phyloP scores from a whole-genome alignment of 2,797 vertebrate genomes.

The Premnoplex brunnescens region DNA sequence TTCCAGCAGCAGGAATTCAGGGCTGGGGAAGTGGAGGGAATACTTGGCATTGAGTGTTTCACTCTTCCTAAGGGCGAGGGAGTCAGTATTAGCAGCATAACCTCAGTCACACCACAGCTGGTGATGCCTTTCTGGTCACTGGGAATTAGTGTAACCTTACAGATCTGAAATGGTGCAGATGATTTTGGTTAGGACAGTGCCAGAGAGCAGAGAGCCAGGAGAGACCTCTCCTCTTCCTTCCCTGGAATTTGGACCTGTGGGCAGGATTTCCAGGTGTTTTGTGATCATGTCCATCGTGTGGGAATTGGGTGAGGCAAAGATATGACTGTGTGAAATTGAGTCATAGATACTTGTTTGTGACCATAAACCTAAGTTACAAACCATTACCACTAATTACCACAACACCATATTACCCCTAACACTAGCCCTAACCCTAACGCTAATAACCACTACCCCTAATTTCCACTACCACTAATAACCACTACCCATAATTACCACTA shows the following conservation, averaged over 20 bases:
- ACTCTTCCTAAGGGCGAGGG: neutral
- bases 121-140: neutral
- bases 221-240: rapidly evolving
- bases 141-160: neutral
- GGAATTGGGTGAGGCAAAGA: neutral
- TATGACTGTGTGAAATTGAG: neutral
- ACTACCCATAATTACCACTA: too few relatives aligned
- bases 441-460: too few relatives aligned
- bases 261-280: neutral
- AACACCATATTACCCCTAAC: too few relatives aligned
- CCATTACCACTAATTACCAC: too few relatives aligned
- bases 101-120: neutral
- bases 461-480: too few relatives aligned
- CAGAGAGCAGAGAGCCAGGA: neutral
- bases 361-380: too few relatives aligned
- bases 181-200: neutral
- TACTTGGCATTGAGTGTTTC: neutral
- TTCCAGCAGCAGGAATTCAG: neutral
- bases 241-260: neutral
- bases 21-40: neutral
- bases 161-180: neutral
- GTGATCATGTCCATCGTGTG: rapidly evolving
- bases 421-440: too few relatives aligned
- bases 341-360: neutral
- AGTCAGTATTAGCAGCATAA: neutral